A percentile compares a stretch with the other conserved stretches of the same genome.
These are phyloP conservation scores for Protobothrops mucrosquamatus DNA, from an alignment of 2,113 vertebrate species.

Conservation along the genomic window DNA sequence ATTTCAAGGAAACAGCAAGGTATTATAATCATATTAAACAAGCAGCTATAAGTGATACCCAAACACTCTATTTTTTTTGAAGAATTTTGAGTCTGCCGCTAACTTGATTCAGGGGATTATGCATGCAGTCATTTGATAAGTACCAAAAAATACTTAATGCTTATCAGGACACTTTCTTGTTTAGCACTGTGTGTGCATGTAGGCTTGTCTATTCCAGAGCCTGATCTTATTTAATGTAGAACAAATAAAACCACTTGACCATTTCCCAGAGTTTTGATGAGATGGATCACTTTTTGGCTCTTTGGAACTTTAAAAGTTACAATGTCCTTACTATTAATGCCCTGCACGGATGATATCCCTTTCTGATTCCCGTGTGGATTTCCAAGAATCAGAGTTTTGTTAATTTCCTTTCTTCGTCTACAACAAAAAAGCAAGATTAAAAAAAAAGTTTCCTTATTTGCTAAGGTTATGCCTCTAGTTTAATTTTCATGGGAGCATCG, in stretches of 20 bases:
- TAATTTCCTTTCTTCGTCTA: constrained; percentile 58
- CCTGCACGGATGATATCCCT: constrained; percentile 35
- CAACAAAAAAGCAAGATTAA: constrained; percentile 47
- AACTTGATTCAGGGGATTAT: constrained; percentile 70
- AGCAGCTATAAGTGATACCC: constrained; percentile 66
- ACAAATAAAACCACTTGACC: constrained; percentile 46
- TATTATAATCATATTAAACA: constrained; percentile 69
- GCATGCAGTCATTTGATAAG: constrained; percentile 66
- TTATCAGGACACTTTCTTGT: constrained; percentile 54
- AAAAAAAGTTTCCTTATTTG: constrained; percentile 66
- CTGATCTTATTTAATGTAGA: constrained; percentile 64
- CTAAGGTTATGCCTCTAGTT: constrained; percentile 79
- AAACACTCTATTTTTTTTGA: constrained; percentile 62
- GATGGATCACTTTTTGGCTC: constrained; percentile 48
- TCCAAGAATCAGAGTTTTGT: constrained; percentile 65
- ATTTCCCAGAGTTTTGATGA: constrained; percentile 44
- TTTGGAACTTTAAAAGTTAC: constrained; percentile 44
- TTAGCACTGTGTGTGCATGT: constrained; percentile 42
- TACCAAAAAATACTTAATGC: constrained; percentile 59
- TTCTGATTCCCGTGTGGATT: constrained; percentile 59
- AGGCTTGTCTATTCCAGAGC: constrained; percentile 47
- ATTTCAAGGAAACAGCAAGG: constrained; percentile 64
- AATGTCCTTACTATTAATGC: constrained; percentile 50
- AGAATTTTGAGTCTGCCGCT: constrained; percentile 61
- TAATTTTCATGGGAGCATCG: constrained; percentile 76